Evolutionary conservation across 2,888 invertebrate genomes (phyloP), one percentile per base, ranked within the genome.

Genomic region (Leucophenga montana): DNA sequence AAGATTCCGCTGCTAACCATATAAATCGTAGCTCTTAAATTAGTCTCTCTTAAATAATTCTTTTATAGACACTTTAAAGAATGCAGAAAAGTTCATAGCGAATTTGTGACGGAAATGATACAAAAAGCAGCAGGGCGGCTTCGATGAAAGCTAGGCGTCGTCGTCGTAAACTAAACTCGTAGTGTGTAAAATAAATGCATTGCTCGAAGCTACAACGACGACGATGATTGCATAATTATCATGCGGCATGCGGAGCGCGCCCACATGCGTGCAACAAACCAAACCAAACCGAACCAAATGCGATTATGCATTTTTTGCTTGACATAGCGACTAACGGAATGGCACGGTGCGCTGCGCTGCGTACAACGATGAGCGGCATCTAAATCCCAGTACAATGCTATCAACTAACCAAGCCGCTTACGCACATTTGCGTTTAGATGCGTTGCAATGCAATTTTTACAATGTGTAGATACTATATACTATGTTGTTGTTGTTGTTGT

Each of bases 61-160:
- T n/a, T n/a, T n/a, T n/a, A n/a, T n/a, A n/a, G n/a, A n/a, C n/a
- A n/a, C n/a, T n/a, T n/a, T n/a, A n/a, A n/a, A n/a, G n/a, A n/a
- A n/a, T n/a, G n/a, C n/a, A n/a, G n/a, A 50, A 13, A 22, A 56
- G 65, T 48, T 65, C 50, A 65, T 53, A 31, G 70, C 70, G 61
- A 53, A 68, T 71, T 66, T 66, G 66, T 68, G 65, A 68, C 71
- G 71, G 71, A 71, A 68, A 50, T 50, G 50, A 48, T 48, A n/a
- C 11, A 48, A 48, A 13, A 48, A 16, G 48, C 48, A 48, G 50
- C 50, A 13, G 48, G 50, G 22, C 31, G 56, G 31, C 56, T 27
- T 5, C 18, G 56, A 18, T 56, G 31, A 56, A 14, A 22, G 56
- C 56, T 16, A 53, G 50, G 50, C 50, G 50, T 18, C 3, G n/a